A percentile compares a stretch with the other conserved stretches of the same genome.
phyloP scores from a whole-genome alignment of 1,140 invertebrate genomes.

The Bemisia tabaci region DNA sequence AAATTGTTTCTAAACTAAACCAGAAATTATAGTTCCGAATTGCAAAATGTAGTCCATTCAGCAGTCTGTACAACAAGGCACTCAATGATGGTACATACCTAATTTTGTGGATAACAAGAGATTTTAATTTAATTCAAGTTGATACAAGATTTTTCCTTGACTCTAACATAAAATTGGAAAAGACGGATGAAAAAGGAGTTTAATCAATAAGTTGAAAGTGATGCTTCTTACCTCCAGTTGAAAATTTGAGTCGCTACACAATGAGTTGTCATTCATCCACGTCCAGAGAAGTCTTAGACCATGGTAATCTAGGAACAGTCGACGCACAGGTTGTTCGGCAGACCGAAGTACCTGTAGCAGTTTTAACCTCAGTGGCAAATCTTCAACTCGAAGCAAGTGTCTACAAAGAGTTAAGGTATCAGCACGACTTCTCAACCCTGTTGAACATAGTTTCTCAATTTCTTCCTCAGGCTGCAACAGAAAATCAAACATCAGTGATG shows the following conservation, averaged over 20 bases:
- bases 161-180: too few relatives aligned
- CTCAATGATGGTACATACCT: too few relatives aligned
- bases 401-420: constrained; percentile 78
- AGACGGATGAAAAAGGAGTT: too few relatives aligned
- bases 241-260: neutral
- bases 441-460: constrained; percentile 51
- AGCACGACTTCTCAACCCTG: constrained; percentile 71
- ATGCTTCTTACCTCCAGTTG: neutral
- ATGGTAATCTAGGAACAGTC: constrained; percentile 90
- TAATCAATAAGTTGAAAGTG: too few relatives aligned
- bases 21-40: too few relatives aligned
- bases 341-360: constrained; percentile 52
- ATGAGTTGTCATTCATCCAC: constrained; percentile 48
- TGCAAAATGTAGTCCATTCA: too few relatives aligned
- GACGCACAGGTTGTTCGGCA: constrained; percentile 62
- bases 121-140: too few relatives aligned
- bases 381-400: constrained; percentile 82
- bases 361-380: constrained; percentile 47
- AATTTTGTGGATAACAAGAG: too few relatives aligned
- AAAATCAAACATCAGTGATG: constrained; percentile 13
- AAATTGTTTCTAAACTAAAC: too few relatives aligned
- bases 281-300: constrained; percentile 78
- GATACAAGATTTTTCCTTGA: too few relatives aligned
- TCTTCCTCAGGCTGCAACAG: constrained; percentile 58
- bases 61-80: too few relatives aligned